Conservation (phyloP, 2,797 vertebrate species). For the Rhyacichthys aspro region DNA sequence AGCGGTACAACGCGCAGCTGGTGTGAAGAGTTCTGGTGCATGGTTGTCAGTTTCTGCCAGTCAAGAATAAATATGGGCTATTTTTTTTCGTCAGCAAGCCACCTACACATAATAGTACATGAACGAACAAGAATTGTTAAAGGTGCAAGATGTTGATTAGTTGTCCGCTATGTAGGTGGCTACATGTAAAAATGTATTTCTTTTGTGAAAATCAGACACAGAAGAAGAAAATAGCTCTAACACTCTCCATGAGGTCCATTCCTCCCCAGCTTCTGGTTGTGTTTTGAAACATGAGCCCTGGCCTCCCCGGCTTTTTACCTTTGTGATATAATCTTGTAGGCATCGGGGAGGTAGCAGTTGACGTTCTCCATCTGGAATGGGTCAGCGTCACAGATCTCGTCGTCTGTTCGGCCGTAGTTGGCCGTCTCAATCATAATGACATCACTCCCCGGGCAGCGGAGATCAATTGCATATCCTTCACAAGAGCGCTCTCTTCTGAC, state of each 20-base stretch:
- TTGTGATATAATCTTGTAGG: conserved; percentile 99
- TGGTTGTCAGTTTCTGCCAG: conserved; percentile 61
- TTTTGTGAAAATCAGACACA: conserved; percentile 25
- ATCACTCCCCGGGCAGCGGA: conserved; percentile 97
- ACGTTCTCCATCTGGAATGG: conserved; percentile 99
- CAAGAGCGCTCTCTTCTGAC: conserved; percentile 97
- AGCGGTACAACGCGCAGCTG: conserved; percentile 51
- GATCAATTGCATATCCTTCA: conserved; percentile 97
- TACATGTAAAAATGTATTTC: conserved; percentile 27
- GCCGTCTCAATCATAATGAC: conserved; percentile 99
- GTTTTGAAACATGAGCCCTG: conserved; percentile 61
- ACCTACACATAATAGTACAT: conserved; percentile 52
- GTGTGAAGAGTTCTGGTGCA: conserved; percentile 54
- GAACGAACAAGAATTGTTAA: conserved; percentile 30
- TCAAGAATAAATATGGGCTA: conserved; percentile 58
- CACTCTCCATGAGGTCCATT: conserved; percentile 11
- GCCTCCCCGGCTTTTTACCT: conserved; percentile 82
- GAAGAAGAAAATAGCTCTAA: neutral
- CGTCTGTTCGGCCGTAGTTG: conserved; percentile 97
- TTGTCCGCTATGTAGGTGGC: conserved; percentile 41
- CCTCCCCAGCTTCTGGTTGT: conserved; percentile 48
- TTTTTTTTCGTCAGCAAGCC: conserved; percentile 55
- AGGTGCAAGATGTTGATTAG: conserved; percentile 51
- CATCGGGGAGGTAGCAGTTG: conserved; percentile 98
- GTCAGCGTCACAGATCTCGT: conserved; percentile 99